Evolutionary conservation across 2,113 vertebrate species (phyloP), one percentile per base, ranked within the genome.

Genomic region (Verasper variegatus): DNA sequence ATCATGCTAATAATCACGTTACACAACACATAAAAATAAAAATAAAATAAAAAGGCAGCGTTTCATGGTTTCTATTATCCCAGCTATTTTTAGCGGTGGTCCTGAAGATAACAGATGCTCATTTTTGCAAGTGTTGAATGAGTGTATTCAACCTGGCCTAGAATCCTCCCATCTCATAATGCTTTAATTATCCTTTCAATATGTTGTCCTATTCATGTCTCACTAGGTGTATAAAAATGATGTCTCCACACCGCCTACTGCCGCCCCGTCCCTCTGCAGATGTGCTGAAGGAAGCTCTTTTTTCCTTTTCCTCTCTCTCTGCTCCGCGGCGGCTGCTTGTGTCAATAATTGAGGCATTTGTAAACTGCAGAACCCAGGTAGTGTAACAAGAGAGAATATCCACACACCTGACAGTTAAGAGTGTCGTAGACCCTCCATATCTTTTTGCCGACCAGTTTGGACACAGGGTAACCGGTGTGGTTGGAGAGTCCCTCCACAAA

Each of bases 401-500:
- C 2, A 2, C 13, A 24, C 86, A 95, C 95, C 94, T 90, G 89
- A 76, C 94, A 94, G 71, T 74, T 88, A 0, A 91, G 75, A 0
- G 92, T 88, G 81, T 90, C 92, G 0, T 91, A 91, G n/a, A 94
- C 81, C 13, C 71, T 76, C 87, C 91, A 90, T 5, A 93, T 88
- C 68, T 92, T 92, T 37, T 76, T 72, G 11, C 84, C 82, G 3
- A 80, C 85, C 65, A 93, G 63, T 59, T 84, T 78, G 52, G 90
- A 82, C 62, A 83, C 62, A 0, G 86, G 82, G 84, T 92, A 92
- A 3, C 91, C 93, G 0, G 91, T 92, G 74, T 91, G 49, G 79
- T 94, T 93, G 35, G 86, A 88, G 18, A 92, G 78, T n/a, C 24
- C 10, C 5, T 91, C 82, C 31, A 92, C 83, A 57, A 94, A 94